Evolutionary conservation across 2,888 invertebrate species (phyloP), one percentile per base, ranked within the genome.

Genomic region (Drosophila nr. fundita): DNA sequence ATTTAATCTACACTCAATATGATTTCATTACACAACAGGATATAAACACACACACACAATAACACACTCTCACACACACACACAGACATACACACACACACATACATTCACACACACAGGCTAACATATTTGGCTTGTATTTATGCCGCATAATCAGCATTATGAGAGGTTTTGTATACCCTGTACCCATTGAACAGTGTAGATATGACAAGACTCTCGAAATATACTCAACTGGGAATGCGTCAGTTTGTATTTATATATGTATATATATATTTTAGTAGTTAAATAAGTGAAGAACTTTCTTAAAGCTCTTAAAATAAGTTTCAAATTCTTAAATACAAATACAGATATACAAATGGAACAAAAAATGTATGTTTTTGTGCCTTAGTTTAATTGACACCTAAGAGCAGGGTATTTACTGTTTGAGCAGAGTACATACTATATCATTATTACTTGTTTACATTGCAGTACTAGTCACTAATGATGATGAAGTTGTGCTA

Each of bases 401-500:
- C 7, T 13, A 0, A 57, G 66, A 6, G 8, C 42, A 24, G 24
- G 45, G 15, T 45, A 55, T 57, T 1, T 40, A 11, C 4, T 11
- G 34, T 21, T 66, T 34, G 11, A 50, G 29, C 49, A 34, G 1
- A 10, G 21, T 4, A 7, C 4, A 1, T 8, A 5, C 10, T 15
- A 15, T 4, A 30, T 15, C 27, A 38, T 10, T 40, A n/a, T 18
- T n/a, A 29, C 24, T 24, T 55, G 66, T 71, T 72, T 29, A 27
- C 83, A 85, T 83, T 82, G 76, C 73, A 75, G 71, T 78, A 64
- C 59, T 55, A 68, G 62, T 50, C 48, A 70, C 86, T 86, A 87
- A 87, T 88, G 89, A 86, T 88, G 88, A 87, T 87, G 89, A 88
- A 88, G 86, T 80, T 88, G 89, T 80, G 78, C 86, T 83, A 82